phyloP scores from a whole-genome alignment of 1,140 invertebrate species.

The Heterodera carotae region DNA sequence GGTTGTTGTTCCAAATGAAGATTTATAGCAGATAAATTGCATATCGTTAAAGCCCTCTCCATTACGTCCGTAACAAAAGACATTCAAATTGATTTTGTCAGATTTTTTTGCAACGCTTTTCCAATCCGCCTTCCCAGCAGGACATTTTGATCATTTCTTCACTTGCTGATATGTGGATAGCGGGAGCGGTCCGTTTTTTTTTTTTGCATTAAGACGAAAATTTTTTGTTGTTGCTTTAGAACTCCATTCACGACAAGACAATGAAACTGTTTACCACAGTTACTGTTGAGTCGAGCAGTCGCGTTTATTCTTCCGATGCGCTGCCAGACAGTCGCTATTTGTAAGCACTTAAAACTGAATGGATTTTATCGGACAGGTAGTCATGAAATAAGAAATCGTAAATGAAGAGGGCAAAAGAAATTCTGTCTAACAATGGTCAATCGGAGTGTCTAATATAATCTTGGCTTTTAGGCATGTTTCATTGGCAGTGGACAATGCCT shows the following conservation, averaged over 20 bases:
- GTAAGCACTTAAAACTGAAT: slow-evolving; percentile 27
- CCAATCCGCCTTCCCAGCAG: slow-evolving; percentile 79
- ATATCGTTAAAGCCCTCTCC: too few species aligned
- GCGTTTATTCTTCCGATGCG: slow-evolving; percentile 77
- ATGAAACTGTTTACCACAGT: slow-evolving; percentile 97
- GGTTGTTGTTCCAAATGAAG: slow-evolving; percentile 21
- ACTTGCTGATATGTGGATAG: slow-evolving; percentile 91
- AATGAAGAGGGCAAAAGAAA: too few species aligned
- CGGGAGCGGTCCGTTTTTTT: slow-evolving; percentile 66
- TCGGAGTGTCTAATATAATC: too few species aligned
- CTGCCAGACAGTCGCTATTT: slow-evolving; percentile 69
- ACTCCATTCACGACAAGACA: slow-evolving; percentile 84
- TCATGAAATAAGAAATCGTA: too few species aligned
- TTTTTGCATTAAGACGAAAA: slow-evolving; percentile 5
- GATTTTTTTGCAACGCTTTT: slow-evolving; percentile 94
- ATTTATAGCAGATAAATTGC: slow-evolving; percentile 72
- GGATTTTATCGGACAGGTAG: too few species aligned
- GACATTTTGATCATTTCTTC: slow-evolving; percentile 94
- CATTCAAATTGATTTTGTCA: too few species aligned
- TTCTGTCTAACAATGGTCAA: too few species aligned
- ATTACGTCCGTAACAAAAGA: too few species aligned
- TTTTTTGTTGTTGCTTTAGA: slow-evolving; percentile 65
- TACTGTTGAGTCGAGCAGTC: slow-evolving; percentile 85
- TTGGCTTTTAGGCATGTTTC: slow-evolving; percentile 79
- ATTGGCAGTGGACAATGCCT: slow-evolving; percentile 86